Evolutionary conservation across 2,888 invertebrate genomes (phyloP).

Genomic region (Meliscaeva auricollis): DNA sequence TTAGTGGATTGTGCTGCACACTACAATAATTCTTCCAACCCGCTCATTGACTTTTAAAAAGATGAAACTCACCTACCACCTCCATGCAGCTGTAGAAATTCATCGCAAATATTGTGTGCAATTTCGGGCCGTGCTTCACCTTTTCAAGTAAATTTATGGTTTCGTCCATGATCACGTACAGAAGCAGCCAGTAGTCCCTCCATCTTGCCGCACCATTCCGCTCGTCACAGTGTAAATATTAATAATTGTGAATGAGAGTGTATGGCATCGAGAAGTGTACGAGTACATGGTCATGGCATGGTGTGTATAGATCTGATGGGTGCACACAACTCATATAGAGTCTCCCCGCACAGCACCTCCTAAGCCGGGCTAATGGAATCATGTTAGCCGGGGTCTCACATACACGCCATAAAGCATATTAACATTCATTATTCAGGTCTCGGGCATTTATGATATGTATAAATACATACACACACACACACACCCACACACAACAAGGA

Average conservation of each 20-base stretch:
- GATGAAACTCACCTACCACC: too few species aligned
- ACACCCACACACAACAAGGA: conserved; percentile 28
- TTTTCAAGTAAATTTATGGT: conserved; percentile 63
- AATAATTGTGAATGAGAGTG: conserved; percentile 67
- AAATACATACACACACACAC: not conserved
- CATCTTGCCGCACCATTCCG: not conserved
- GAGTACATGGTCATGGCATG: not conserved
- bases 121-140: conserved; percentile 46
- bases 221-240: conserved; percentile 66
- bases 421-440: conserved; percentile 76
- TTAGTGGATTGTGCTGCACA: too few species aligned
- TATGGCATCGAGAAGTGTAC: not conserved
- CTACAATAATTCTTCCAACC: too few species aligned
- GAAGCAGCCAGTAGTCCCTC: conserved; percentile 5
- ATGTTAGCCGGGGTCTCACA: conserved; percentile 64
- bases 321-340: not conserved
- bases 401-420: conserved; percentile 74
- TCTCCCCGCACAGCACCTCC: not conserved
- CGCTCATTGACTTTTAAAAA: too few species aligned
- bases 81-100: conserved; percentile 19
- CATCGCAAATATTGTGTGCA: conserved; percentile 42
- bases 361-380: conserved; percentile 62
- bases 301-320: not conserved
- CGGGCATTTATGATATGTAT: conserved; percentile 70
- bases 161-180: conserved; percentile 66